These are phyloP conservation scores for Philopotamus ludificatus DNA, from an alignment of 1,140 invertebrate genomes.

Conservation along the genomic window DNA sequence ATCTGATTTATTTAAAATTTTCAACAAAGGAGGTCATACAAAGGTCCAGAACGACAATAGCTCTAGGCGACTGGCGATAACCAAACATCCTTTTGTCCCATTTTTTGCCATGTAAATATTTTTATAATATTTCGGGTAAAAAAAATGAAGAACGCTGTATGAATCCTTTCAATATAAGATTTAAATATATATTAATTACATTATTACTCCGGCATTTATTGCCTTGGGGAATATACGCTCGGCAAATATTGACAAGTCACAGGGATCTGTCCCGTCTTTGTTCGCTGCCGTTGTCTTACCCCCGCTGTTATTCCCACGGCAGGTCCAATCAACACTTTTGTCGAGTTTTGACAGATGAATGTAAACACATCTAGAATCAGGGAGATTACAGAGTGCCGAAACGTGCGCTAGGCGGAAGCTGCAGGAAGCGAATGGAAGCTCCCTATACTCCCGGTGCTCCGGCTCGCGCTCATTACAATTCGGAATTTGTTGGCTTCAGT, in stretches of 20 bases:
- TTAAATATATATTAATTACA: not conserved
- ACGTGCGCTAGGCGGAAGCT: no score
- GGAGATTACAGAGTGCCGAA: conserved; percentile 5
- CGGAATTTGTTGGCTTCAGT: conserved; percentile 4
- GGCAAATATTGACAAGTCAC: not conserved
- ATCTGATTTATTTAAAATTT: no score
- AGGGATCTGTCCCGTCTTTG: not conserved
- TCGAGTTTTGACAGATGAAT: conserved; percentile 17
- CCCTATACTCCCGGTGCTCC: no score
- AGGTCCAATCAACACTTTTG: conserved; percentile 19
- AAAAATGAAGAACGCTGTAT: no score
- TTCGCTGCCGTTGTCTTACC: not conserved
- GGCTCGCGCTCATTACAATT: conserved; percentile 16
- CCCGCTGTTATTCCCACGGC: not conserved
- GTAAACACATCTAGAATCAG: conserved; percentile 10
- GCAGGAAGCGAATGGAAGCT: no score
- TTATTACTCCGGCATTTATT: not conserved
- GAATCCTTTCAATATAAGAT: no score
- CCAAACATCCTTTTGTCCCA: no score
- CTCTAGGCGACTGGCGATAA: no score
- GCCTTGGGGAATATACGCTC: not conserved
- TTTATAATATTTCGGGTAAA: no score
- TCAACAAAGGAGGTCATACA: no score
- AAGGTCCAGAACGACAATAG: no score
- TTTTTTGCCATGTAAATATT: no score